Evolutionary conservation across 37 sponge, comb jelly and placozoan species (phyloP).

Genomic region (Cliona cf. orientalis): DNA sequence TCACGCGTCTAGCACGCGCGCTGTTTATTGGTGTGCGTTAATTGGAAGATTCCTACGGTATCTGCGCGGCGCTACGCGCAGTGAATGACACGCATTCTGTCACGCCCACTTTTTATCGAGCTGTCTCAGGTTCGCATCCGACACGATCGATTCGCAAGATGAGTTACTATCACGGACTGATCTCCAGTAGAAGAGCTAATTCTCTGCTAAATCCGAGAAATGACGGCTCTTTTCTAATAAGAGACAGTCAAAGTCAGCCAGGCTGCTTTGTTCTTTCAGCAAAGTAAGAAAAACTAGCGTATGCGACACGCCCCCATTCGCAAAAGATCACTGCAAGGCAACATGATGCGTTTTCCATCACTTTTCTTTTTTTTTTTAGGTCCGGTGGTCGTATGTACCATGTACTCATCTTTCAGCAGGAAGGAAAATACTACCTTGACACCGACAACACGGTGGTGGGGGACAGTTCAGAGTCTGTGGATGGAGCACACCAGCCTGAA

Average conservation of each 20-base stretch:
- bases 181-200: slow-evolving; percentile 62
- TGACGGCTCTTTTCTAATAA: slow-evolving; percentile 51
- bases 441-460: too few species aligned
- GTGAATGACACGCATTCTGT: not conserved
- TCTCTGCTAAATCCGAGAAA: slow-evolving; percentile 26
- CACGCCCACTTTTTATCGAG: too few species aligned
- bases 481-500: too few species aligned
- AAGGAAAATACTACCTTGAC: slow-evolving; percentile 41
- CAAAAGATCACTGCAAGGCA: not conserved
- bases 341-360: not conserved
- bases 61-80: not conserved
- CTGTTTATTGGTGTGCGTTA: slow-evolving; percentile 6
- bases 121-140: too few species aligned
- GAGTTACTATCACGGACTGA: slow-evolving; percentile 73
- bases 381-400: slow-evolving; percentile 52
- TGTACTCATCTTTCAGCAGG: slow-evolving; percentile 62
- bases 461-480: not conserved
- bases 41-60: not conserved
- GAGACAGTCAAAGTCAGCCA: slow-evolving; percentile 73
- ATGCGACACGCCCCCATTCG: not conserved
- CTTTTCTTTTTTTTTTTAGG: slow-evolving; percentile 25
- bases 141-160: slow-evolving; percentile 15
- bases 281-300: slow-evolving; percentile 33
- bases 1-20: not conserved
- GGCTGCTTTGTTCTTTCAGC: slow-evolving; percentile 69